Base-by-base conservation (phyloP, 2,113 vertebrate species). In the Python bivittatus region DNA sequence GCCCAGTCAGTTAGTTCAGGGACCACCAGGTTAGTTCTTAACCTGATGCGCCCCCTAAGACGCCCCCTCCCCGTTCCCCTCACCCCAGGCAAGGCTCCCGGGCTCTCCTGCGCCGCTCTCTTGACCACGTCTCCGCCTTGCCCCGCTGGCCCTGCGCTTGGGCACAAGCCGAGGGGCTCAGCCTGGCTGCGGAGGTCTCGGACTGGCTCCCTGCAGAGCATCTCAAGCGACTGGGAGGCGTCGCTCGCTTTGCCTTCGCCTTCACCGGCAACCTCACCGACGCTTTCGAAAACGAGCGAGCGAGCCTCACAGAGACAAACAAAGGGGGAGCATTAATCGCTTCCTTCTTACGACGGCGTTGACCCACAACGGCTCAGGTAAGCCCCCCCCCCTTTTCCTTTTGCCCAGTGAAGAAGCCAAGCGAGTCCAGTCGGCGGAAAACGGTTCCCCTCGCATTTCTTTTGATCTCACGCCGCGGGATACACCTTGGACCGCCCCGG, bases 401-500 rank as follows among this genome's bases (percentile, higher is more conserved):
- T 29, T 6, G 88, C 61, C 60, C 44, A 1, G 8, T 0, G 57
- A 27, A 48, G 58, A 17, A 44, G 57, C 23, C 38, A 17, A 42
- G 58, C 42, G 13, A 27, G 44, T 0, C 88, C 1, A 10, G 48
- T 17, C 17, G 60, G 17, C 25, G 68, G 48, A 2, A 1, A 27
- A 27, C 9, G 4, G 56, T 27, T 33, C 33, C 1, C 0, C 54
- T 84, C 53, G 54, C 54, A 27, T 27, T 52, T 33, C 84, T 13
- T 91, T 86, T 68, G 90, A 68, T 91, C 58, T 61, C 68, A 0
- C 57, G 79, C 44, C 0, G 25, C 3, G 29, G 3, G 52, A 25
- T 6, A 79, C 92, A 87, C 84, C 89, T 90, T 29, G 64, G 89
- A 53, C 44, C 54, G 54, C 48, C 17, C 92, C 60, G 90, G 42